Evolutionary conservation across 2,888 invertebrate genomes (phyloP).

Genomic region (Notocelia uddmanniana): DNA sequence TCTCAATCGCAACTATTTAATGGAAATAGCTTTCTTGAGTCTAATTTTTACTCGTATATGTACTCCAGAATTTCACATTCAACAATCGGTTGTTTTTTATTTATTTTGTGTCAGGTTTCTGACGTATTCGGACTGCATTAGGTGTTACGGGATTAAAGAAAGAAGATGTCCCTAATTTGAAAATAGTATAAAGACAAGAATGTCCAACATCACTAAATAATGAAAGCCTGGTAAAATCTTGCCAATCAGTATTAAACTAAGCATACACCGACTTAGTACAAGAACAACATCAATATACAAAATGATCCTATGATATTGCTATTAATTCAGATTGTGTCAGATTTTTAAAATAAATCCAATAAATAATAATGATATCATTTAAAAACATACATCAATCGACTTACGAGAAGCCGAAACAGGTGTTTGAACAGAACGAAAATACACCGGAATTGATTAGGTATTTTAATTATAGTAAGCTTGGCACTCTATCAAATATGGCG

Average conservation of each 20-base stretch:
- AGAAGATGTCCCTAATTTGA: background rate
- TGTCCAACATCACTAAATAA: background rate
- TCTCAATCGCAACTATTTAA: background rate
- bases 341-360: background rate
- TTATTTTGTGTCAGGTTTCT: background rate
- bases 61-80: background rate
- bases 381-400: background rate
- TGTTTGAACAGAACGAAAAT: slow-evolving; percentile 17
- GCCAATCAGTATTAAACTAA: slow-evolving; percentile 28
- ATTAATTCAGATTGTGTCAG: background rate
- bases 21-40: background rate
- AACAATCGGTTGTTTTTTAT: background rate
- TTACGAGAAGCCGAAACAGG: slow-evolving; percentile 5
- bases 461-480: slow-evolving; percentile 40
- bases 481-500: slow-evolving; percentile 35
- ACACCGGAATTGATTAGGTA: slow-evolving; percentile 31
- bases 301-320: background rate
- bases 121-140: background rate
- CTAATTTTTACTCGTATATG: background rate
- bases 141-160: background rate
- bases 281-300: slow-evolving; percentile 8
- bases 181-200: background rate
- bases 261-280: slow-evolving; percentile 28
- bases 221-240: slow-evolving; percentile 8
- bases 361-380: background rate